Base-by-base conservation (phyloP, 2,797 vertebrate species). In the Manis pentadactyla region DNA sequence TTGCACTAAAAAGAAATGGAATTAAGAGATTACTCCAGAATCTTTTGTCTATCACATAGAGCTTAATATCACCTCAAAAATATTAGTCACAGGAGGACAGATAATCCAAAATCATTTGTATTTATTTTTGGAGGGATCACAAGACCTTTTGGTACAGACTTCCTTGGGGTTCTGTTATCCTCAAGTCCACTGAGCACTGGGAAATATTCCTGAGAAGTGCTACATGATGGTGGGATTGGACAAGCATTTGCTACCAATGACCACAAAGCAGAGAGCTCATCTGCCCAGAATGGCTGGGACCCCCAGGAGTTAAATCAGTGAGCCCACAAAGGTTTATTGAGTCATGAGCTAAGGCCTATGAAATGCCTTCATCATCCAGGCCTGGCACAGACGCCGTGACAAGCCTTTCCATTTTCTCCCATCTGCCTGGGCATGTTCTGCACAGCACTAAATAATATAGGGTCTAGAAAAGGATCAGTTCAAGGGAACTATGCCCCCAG, bases 201-300 rank as follows among this genome's bases (percentile, higher is more conserved):
- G 27, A 78, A 79, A 74, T 11, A 18, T 14, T 59, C 55, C 34
- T 11, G 9, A 61, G 64, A 31, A 7, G 42, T 12, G 8, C 25
- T 68, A 14, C 7, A 17, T 10, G 0, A 18, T 4, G n/a, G 4
- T 14, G 39, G 39, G 4, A 31, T 13, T 4, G 37, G 49, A 74
- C 46, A 78, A 75, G n/a, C 18, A 53, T 13, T 46, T 51, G 53
- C 37, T 29, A 21, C 55, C 27, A 12, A 0, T 55, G 12, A 19
- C 25, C 23, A 11, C 39, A 61, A 64, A 87, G 18, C 34, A 61
- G 66, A 46, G 94, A n/a, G 27, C 42, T 42, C 55, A 2, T 21
- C 51, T 59, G 15, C 15, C 10, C 14, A 12, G 42, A n/a, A 13
- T 0, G 1, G 1, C 69, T 51, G 31, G 31, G 51, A 59, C 64